A percentile compares a stretch with the other conserved stretches of the same genome.
phyloP scores from a whole-genome alignment of 2,888 invertebrate genomes.

The Cyrtodaria siliqua region DNA sequence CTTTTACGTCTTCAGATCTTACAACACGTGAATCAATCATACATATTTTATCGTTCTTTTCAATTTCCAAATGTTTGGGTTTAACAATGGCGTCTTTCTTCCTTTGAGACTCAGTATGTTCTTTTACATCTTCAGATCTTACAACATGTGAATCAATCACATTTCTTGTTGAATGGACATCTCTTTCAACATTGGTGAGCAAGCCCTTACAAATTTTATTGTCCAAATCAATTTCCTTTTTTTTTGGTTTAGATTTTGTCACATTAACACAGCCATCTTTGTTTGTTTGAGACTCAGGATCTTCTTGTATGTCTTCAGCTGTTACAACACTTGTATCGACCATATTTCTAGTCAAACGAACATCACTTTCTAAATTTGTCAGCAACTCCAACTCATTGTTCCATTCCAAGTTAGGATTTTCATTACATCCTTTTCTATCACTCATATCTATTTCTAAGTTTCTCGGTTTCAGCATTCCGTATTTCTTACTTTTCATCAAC shows the following conservation, averaged over 20 bases:
- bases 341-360: slow-evolving; percentile 58
- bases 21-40: slow-evolving; percentile 27
- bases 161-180: slow-evolving; percentile 51
- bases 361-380: slow-evolving; percentile 34
- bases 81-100: neutral
- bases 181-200: slow-evolving; percentile 35
- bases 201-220: slow-evolving; percentile 14
- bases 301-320: too few relatives aligned
- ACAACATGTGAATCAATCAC: slow-evolving; percentile 27
- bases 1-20: neutral
- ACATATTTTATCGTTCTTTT: slow-evolving; percentile 38
- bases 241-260: neutral
- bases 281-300: too few relatives aligned
- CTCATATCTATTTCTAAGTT: slow-evolving; percentile 35
- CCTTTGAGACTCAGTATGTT: neutral
- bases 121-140: neutral
- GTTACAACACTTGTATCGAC: slow-evolving; percentile 2
- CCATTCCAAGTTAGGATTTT: slow-evolving; percentile 6
- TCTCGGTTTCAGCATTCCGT: slow-evolving; percentile 1
- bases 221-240: slow-evolving; percentile 21
- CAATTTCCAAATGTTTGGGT: neutral
- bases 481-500: slow-evolving; percentile 17
- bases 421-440: slow-evolving; percentile 15
- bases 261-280: neutral
- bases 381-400: slow-evolving; percentile 36